Evolutionary conservation across 1,140 invertebrate genomes (phyloP).

Genomic region (Heliconius himera): DNA sequence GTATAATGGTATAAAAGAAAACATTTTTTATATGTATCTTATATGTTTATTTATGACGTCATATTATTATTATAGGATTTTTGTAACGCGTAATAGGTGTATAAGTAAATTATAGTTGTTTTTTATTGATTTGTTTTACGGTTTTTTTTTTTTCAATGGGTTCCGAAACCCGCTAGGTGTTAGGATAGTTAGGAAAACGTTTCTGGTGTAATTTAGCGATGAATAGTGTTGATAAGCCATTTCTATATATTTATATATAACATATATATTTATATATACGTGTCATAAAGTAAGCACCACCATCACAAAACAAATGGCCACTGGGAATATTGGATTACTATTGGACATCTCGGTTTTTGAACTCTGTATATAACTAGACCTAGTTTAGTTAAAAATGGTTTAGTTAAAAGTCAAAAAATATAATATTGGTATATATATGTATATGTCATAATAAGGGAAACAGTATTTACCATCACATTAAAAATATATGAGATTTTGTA

Average conservation of each 20-base stretch:
- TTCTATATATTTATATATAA: slow-evolving; percentile 45
- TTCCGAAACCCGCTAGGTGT: slow-evolving; percentile 46
- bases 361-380: slow-evolving; percentile 11
- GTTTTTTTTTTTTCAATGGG: slow-evolving; percentile 59
- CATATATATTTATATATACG: slow-evolving; percentile 45
- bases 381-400: neutral
- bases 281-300: slow-evolving; percentile 49
- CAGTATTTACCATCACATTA: neutral
- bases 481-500: no score
- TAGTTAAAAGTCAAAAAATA: neutral
- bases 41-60: slow-evolving; percentile 62
- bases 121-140: slow-evolving; percentile 63
- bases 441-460: no score
- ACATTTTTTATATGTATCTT: slow-evolving; percentile 76
- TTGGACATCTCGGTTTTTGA: slow-evolving; percentile 19
- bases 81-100: slow-evolving; percentile 73
- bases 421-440: no score
- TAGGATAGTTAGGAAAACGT: slow-evolving; percentile 51
- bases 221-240: slow-evolving; percentile 56
- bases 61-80: slow-evolving; percentile 53
- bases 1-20: slow-evolving; percentile 61
- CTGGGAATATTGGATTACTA: slow-evolving; percentile 4
- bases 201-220: slow-evolving; percentile 38
- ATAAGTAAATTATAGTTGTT: slow-evolving; percentile 79
- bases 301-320: slow-evolving; percentile 22